Conservation (phyloP, 2,113 vertebrate species). For the Lonchura striata region DNA sequence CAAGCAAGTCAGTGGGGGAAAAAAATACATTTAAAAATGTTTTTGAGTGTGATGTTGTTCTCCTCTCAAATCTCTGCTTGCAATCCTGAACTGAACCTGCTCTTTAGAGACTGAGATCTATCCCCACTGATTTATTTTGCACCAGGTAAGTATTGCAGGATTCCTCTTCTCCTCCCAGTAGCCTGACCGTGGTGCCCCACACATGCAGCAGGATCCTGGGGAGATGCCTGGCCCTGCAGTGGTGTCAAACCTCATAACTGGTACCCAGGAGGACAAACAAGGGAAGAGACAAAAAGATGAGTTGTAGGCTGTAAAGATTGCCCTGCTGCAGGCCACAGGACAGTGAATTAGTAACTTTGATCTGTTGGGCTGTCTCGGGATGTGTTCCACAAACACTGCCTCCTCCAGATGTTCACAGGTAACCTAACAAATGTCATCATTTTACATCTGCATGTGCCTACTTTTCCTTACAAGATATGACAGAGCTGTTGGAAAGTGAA, state of each 20-base stretch:
- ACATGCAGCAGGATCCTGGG: not conserved
- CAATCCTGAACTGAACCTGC: not conserved
- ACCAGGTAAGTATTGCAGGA: not conserved
- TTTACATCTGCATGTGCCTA: not conserved
- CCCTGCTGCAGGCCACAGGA: not conserved
- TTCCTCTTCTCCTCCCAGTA: not conserved
- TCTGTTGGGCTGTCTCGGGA: not conserved
- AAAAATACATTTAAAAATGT: not conserved
- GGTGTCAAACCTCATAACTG: not conserved
- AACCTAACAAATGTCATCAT: not conserved
- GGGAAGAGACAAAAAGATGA: not conserved
- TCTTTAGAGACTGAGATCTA: not conserved
- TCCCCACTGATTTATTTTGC: not conserved
- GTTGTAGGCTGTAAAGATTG: not conserved
- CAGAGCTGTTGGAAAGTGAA: not conserved
- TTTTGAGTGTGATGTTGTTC: not conserved
- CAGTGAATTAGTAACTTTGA: not conserved
- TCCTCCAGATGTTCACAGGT: not conserved
- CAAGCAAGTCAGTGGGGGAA: not conserved
- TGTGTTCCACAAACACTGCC: not conserved
- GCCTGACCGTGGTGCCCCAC: fast-evolving
- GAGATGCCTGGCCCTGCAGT: not conserved
- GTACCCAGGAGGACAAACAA: not conserved
- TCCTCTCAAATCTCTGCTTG: not conserved
- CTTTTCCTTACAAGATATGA: not conserved